Conservation (phyloP, 2,113 vertebrate genomes). For the Gambusia affinis region DNA sequence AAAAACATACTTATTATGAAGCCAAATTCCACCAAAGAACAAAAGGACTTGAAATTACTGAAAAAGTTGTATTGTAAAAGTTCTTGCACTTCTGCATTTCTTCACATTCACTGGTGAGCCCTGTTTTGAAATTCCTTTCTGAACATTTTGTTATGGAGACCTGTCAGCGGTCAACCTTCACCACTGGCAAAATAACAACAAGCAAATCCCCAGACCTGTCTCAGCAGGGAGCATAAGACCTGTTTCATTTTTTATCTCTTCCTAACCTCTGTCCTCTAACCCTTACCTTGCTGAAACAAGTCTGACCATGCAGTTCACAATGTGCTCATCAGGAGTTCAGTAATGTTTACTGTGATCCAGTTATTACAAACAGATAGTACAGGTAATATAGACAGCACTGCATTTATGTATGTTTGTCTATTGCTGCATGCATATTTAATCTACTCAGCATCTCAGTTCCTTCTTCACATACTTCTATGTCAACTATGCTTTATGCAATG, state of each 20-base stretch:
- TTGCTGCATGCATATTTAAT: slow-evolving; percentile 37
- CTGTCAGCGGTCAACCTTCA: slow-evolving; percentile 22
- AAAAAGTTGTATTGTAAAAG: background rate
- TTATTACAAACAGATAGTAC: slow-evolving; percentile 3
- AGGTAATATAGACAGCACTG: slow-evolving; percentile 3
- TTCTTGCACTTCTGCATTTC: background rate
- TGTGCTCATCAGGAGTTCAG: slow-evolving; percentile 43
- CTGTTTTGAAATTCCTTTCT: background rate
- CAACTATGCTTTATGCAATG: slow-evolving; percentile 46
- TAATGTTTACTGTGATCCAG: slow-evolving; percentile 29
- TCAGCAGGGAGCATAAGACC: slow-evolving; percentile 65
- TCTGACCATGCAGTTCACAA: slow-evolving; percentile 21
- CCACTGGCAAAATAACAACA: background rate
- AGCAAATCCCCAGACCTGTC: slow-evolving; percentile 31
- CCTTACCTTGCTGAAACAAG: slow-evolving; percentile 19
- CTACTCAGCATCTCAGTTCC: slow-evolving; percentile 23
- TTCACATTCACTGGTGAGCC: background rate
- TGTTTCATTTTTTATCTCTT: slow-evolving; percentile 25
- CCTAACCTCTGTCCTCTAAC: slow-evolving; percentile 30
- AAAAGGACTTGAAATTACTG: background rate
- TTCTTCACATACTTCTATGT: slow-evolving; percentile 23
- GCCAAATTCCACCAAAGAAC: background rate
- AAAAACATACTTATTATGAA: background rate
- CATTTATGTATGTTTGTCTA: slow-evolving; percentile 49
- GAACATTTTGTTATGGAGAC: background rate